A percentile compares a stretch with the other conserved stretches of the same genome.
Conservation (phyloP, 1,140 invertebrate genomes). For the Zaprionus nigranus region DNA sequence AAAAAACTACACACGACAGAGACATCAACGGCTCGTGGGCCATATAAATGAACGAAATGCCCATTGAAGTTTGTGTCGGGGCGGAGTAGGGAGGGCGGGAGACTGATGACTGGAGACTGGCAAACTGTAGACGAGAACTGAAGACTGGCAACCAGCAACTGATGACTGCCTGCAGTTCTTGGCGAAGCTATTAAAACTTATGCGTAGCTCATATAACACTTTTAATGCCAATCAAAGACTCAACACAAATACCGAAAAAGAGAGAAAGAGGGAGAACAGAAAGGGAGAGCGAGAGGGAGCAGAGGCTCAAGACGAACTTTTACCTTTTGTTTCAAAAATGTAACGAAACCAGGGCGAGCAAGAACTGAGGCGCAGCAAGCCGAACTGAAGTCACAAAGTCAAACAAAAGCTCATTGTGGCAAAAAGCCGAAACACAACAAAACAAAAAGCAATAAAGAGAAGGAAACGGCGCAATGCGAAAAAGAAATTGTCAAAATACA, state of each 20-base stretch:
- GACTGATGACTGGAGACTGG: conserved; percentile 11
- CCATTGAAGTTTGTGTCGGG: conserved; percentile 29
- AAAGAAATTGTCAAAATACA: conserved; percentile 79
- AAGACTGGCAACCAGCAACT: conserved; percentile 15
- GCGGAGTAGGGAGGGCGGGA: background rate
- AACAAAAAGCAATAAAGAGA: conserved; percentile 71
- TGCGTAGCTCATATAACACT: conserved; percentile 73
- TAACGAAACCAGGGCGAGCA: conserved; percentile 31
- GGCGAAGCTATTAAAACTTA: conserved; percentile 71
- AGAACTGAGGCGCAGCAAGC: background rate
- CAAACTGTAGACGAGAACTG: background rate
- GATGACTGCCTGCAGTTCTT: conserved; percentile 39
- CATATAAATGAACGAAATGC: conserved; percentile 56
- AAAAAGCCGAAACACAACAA: conserved; percentile 23
- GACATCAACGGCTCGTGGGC: conserved; percentile 45
- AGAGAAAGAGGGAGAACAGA: background rate
- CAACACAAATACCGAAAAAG: conserved; percentile 46
- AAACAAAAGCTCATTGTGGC: conserved; percentile 72
- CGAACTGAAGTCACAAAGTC: conserved; percentile 60
- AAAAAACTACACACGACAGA: conserved; percentile 38
- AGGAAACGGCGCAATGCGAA: conserved; percentile 70
- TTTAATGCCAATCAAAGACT: conserved; percentile 76
- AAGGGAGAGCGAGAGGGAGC: conserved; percentile 11
- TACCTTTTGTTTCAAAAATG: conserved; percentile 35
- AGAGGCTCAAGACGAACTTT: conserved; percentile 8